Conservation (phyloP, 2,797 vertebrate genomes). For the Synanceia verrucosa region DNA sequence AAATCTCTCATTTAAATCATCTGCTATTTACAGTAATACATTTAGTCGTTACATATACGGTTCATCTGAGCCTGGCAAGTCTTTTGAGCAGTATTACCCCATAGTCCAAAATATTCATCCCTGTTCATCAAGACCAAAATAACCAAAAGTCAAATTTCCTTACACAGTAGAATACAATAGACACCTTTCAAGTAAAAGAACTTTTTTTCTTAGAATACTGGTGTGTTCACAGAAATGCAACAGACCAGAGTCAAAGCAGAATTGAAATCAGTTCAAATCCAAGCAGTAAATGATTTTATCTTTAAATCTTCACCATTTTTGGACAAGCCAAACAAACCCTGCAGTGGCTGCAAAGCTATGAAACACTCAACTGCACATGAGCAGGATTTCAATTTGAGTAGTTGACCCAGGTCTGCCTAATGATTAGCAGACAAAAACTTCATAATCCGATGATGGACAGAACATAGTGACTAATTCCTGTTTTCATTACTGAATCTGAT, state of each 20-base stretch:
- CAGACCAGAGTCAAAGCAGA: slow-evolving; percentile 48
- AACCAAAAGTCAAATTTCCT: slow-evolving; percentile 41
- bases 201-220: slow-evolving; percentile 57
- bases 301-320: neutral
- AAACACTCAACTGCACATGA: neutral
- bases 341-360: slow-evolving; percentile 14
- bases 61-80: slow-evolving; percentile 37
- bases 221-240: slow-evolving; percentile 47
- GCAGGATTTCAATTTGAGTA: neutral
- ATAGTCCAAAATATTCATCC: slow-evolving; percentile 39
- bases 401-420: slow-evolving; percentile 42
- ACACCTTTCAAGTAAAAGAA: slow-evolving; percentile 73
- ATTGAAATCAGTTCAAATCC: slow-evolving; percentile 21
- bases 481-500: slow-evolving; percentile 51
- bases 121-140: slow-evolving; percentile 30
- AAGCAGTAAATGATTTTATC: neutral
- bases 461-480: slow-evolving; percentile 50
- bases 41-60: slow-evolving; percentile 40
- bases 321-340: neutral
- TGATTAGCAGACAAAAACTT: slow-evolving; percentile 45
- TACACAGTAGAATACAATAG: slow-evolving; percentile 73
- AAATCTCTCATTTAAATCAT: slow-evolving; percentile 76
- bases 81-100: slow-evolving; percentile 40
- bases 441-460: slow-evolving; percentile 52
- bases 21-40: slow-evolving; percentile 75